Conservation (phyloP, 2,888 invertebrate genomes). For the Agriotes lineatus region DNA sequence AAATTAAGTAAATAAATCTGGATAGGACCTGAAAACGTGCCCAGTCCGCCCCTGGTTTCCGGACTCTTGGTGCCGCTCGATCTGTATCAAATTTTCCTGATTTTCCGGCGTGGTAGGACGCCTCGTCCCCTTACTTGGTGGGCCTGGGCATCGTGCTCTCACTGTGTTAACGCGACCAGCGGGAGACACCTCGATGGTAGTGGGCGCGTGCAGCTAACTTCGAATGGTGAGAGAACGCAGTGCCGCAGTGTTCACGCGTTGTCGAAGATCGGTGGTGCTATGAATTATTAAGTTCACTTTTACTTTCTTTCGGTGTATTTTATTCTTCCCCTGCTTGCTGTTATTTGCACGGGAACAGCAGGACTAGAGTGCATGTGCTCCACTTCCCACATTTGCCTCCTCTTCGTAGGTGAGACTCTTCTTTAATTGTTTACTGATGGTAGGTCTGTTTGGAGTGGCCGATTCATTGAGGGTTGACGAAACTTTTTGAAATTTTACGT, state of each 20-base stretch:
- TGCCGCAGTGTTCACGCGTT: constrained; percentile 38
- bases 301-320: constrained; percentile 36
- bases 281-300: constrained; percentile 29
- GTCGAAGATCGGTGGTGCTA: constrained; percentile 31
- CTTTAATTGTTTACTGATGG: neutral
- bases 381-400: neutral
- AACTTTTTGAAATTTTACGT: no score
- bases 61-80: neutral
- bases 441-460: no score
- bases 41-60: neutral
- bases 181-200: constrained; percentile 33
- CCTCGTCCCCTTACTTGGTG: constrained; percentile 23
- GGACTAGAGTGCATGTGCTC: neutral
- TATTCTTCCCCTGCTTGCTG: constrained; percentile 12
- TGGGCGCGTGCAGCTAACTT: constrained; percentile 38
- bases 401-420: constrained; percentile 1
- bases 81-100: neutral
- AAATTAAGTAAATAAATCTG: no score
- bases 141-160: constrained; percentile 23
- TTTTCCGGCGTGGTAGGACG: neutral
- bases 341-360: neutral
- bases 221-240: constrained; percentile 36
- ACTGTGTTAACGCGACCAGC: constrained; percentile 24
- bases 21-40: no score
- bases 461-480: no score